A percentile compares a stretch with the other conserved stretches of the same genome.
phyloP scores from a whole-genome alignment of 2,797 vertebrate genomes.

The Picus viridis region DNA sequence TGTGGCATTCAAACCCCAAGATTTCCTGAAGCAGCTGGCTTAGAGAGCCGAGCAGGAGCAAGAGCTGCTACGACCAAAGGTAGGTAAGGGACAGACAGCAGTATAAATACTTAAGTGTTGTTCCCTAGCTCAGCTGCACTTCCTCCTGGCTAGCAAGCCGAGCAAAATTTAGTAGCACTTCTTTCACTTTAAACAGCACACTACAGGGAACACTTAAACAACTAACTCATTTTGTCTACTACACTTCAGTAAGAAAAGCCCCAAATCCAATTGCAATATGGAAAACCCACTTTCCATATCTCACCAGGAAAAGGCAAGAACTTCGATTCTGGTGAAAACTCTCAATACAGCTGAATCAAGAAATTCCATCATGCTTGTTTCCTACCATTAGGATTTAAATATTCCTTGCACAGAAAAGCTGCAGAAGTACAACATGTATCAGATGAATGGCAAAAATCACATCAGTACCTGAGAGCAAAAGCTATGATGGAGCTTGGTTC shows the following conservation, averaged over 20 bases:
- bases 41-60: neutral
- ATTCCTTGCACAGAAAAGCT: neutral
- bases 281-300: neutral
- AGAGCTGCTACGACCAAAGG: neutral
- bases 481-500: constrained; percentile 99
- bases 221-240: neutral
- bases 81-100: neutral
- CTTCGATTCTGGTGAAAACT: neutral
- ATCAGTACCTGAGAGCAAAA: constrained; percentile 94
- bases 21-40: neutral
- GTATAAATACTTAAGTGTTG: neutral
- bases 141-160: neutral
- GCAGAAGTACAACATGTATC: neutral
- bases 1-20: neutral
- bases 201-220: neutral
- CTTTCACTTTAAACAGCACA: neutral
- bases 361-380: neutral
- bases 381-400: neutral
- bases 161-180: neutral
- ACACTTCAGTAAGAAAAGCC: neutral
- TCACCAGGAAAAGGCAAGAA: neutral
- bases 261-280: neutral
- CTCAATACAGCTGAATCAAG: neutral
- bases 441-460: neutral
- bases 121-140: neutral